A percentile compares a stretch with the other conserved stretches of the same genome.
These are phyloP conservation scores for Charadrius vociferus DNA, from an alignment of 2,113 vertebrate genomes.

Conservation along the genomic window DNA sequence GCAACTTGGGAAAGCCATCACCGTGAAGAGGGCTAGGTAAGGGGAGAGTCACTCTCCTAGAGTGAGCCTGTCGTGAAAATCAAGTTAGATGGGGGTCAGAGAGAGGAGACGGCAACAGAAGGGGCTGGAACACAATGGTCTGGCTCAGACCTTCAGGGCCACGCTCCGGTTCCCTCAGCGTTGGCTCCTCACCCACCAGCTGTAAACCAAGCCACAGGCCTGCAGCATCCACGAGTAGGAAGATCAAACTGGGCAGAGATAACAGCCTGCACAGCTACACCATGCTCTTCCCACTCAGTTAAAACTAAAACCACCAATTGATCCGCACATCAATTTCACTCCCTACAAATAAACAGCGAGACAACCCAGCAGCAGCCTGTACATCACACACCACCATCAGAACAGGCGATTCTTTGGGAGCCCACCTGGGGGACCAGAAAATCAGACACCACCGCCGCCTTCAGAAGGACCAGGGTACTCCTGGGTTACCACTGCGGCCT, in stretches of 20 bases:
- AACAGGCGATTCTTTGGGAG: neutral
- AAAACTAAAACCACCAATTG: accelerated
- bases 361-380: neutral
- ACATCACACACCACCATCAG: neutral
- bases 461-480: accelerated
- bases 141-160: neutral
- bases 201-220: neutral
- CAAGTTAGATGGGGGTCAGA: accelerated
- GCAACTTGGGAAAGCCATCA: neutral
- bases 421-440: neutral
- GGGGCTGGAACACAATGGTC: neutral
- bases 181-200: neutral
- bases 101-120: neutral
- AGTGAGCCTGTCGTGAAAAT: neutral
- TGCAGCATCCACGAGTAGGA: neutral
- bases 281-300: neutral
- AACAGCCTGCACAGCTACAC: neutral
- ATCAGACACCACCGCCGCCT: neutral
- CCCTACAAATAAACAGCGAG: neutral
- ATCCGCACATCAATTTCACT: neutral
- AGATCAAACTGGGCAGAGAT: neutral
- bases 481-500: accelerated
- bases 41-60: neutral
- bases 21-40: neutral
- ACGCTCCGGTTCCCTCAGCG: neutral